Percentiles rank a stretch among this genome's conserved stretches.
phyloP scores from a whole-genome alignment of 2,797 vertebrate genomes.

The Oryzias sinensis region DNA sequence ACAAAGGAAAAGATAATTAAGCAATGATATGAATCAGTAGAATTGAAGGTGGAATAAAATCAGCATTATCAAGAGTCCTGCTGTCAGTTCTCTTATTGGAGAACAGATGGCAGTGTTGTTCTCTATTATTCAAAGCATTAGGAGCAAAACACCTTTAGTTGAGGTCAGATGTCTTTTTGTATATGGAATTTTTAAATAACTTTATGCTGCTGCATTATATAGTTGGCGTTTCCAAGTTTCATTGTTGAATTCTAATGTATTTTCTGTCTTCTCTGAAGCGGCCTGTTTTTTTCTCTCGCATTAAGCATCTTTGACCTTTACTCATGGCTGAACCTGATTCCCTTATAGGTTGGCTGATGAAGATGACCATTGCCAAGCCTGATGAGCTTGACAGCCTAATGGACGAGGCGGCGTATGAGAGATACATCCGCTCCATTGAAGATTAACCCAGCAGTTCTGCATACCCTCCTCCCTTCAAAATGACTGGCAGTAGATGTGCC shows the following conservation, averaged over 20 bases:
- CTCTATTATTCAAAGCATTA: not conserved
- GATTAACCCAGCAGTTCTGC: constrained; percentile 70
- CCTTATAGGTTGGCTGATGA: constrained; percentile 88
- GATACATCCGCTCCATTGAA: constrained; percentile 93
- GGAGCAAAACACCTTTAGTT: no score
- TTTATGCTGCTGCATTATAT: no score
- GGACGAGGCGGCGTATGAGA: constrained; percentile 91
- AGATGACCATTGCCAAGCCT: constrained; percentile 92
- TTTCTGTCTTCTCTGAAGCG: no score
- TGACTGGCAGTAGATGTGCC: constrained; percentile 38
- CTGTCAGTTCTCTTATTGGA: not conserved
- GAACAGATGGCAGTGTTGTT: constrained; percentile 40
- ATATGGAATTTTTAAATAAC: no score
- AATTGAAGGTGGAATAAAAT: not conserved
- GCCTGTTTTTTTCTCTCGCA: no score
- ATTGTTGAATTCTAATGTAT: no score
- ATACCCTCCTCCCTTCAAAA: constrained; percentile 30
- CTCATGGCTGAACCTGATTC: not conserved
- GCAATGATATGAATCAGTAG: no score
- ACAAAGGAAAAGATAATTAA: no score
- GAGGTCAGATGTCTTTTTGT: no score
- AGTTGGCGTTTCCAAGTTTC: no score
- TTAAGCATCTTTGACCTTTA: not conserved
- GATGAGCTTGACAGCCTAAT: constrained; percentile 90
- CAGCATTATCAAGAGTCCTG: not conserved